Base-by-base conservation (phyloP, 2,888 invertebrate species). In the Zygogramma bicolorata region DNA sequence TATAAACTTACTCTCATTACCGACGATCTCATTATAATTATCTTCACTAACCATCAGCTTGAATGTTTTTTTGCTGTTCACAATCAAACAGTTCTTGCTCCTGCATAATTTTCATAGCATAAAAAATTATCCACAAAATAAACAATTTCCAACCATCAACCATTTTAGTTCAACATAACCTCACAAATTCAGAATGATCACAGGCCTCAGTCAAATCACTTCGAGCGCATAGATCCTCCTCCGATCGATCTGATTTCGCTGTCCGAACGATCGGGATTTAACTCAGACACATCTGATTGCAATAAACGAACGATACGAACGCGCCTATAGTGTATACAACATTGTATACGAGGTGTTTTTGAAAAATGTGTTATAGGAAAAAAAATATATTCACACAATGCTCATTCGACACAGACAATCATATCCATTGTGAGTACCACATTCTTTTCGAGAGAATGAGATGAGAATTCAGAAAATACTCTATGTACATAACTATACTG, bases 241-340 rank as follows among this genome's bases (percentile, higher is more conserved):
- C 58, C 7, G 58, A 27, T 27, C 27, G 58, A n/a, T 58, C 58
- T 8, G 58, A 58, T 58, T 58, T 58, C 27, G n/a, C 18, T 27
- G 2, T 22, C 27, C 58, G 58, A 58, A 58, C 58, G 58, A 29
- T 27, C 2, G 3, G 15, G 58, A 58, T 25, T 27, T 25, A 27
- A 3, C 27, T 58, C 58, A n/a, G n/a, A 5, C 22, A 22, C 27
- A 22, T 25, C 27, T 4, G 13, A 25, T 27, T 58, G 7, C 1
- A 22, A 58, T 58, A 58, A 58, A 58, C 58, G 58, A 58, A 58
- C 58, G 58, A 58, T 58, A 27, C 58, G 58, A 58, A 58, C 58
- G 58, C 58, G 29, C 46, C 34, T 34, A 34, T n/a, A n/a, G n/a
- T n/a, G n/a, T n/a, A n/a, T n/a, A n/a, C n/a, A n/a, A n/a, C n/a